Base-by-base conservation (phyloP, 1,140 invertebrate genomes). In the Lepidurus packardi region DNA sequence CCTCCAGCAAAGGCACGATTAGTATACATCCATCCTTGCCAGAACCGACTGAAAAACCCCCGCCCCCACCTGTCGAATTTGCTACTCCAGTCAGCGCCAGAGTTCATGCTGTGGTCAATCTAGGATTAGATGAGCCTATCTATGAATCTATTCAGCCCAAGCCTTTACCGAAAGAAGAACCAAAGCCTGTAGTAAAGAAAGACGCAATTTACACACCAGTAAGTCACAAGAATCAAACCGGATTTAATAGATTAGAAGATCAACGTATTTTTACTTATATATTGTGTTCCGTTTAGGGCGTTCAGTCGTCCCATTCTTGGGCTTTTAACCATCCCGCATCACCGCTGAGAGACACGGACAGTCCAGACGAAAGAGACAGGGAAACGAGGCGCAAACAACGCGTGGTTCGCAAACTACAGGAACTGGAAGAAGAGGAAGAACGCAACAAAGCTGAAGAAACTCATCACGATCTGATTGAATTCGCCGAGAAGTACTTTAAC, bases 401-500 rank as follows among this genome's bases (percentile, higher is more conserved):
- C 21, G 93, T 96, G 1, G 94, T 95, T 81, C 91, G 93, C 47
- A 93, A 94, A 82, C 86, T 96, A 11, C 90, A 92, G 82, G 93
- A 95, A 84, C 85, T 94, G 80, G 86, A 86, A 65, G 87, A 87
- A 80, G 84, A 82, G 74, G 81, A 82, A 74, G 74, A 43, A 87
- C 89, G 77, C 85, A 84, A 13, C 85, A 88, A 76, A 65, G 83
- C 82, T 76, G 82, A 83, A 42, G 83, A 85, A n/a, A 80, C 81
- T 16, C 89, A 91, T 82, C 93, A 92, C 83, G 94, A 97, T 82
- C 92, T 98, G 83, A 87, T 95, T 0, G 95, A 97, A 82, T 98
- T 96, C 87, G 96, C 95, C 13, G 93, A 97, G 81, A 90, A 93
- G 80, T 94, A 95, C 86, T 98, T 95, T 85, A 98, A 98, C 84